These are phyloP conservation scores for Noctua fimbriata DNA, from an alignment of 2,888 invertebrate species.

Conservation along the genomic window DNA sequence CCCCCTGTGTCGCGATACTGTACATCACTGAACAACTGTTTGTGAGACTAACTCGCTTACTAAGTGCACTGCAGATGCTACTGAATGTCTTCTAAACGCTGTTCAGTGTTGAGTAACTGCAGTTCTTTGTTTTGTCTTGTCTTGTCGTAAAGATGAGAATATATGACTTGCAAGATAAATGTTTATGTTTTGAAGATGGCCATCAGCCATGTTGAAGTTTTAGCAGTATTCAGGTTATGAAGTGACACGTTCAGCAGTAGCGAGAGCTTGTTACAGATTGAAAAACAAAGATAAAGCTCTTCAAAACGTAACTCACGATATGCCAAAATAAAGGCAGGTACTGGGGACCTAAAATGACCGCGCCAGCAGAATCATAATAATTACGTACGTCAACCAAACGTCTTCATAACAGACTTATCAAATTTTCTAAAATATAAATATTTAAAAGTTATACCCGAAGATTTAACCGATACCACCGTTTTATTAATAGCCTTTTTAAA, in stretches of 20 bases:
- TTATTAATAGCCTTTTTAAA: no score
- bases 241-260: neutral
- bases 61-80: constrained; percentile 26
- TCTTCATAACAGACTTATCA: no score
- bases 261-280: neutral
- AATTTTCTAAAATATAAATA: no score
- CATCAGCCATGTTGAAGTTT: neutral
- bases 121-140: constrained; percentile 14
- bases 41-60: constrained; percentile 25
- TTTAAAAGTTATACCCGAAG: no score
- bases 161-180: neutral
- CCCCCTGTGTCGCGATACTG: constrained; percentile 5
- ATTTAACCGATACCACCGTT: no score
- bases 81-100: constrained; percentile 8
- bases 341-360: no score
- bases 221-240: neutral
- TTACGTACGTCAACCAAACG: no score
- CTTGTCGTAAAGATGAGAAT: neutral
- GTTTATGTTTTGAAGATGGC: neutral
- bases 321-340: neutral
- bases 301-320: neutral
- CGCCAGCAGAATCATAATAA: no score
- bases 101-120: constrained; percentile 2
- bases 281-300: neutral
- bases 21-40: constrained; percentile 24